phyloP scores from a whole-genome alignment of 2,888 invertebrate genomes.

The Mythimna pallens region DNA sequence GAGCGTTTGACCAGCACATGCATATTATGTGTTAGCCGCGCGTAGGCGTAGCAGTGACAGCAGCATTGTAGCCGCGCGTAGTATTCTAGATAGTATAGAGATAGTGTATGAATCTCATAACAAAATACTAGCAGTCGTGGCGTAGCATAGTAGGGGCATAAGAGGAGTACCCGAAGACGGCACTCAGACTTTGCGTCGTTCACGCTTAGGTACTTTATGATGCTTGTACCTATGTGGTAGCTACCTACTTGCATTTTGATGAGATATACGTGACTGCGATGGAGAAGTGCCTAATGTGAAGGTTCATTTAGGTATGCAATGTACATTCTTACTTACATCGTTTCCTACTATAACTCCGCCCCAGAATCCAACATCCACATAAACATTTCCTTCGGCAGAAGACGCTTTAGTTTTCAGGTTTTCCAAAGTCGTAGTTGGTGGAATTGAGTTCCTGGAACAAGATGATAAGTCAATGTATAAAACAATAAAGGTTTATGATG shows the following conservation, averaged over 20 bases:
- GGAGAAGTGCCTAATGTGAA: not conserved
- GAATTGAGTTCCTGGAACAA: constrained; percentile 92
- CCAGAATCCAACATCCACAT: constrained; percentile 94
- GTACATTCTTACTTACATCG: constrained; percentile 79
- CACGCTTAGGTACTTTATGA: too few relatives aligned
- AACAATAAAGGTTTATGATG: not conserved
- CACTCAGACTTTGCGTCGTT: not conserved
- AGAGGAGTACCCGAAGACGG: not conserved
- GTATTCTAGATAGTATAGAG: not conserved
- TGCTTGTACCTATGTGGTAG: too few relatives aligned
- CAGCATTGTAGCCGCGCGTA: not conserved
- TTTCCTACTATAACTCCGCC: constrained; percentile 94
- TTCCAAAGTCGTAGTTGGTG: constrained; percentile 92
- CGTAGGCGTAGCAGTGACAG: not conserved
- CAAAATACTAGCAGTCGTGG: not conserved
- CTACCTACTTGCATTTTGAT: not conserved
- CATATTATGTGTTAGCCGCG: not conserved
- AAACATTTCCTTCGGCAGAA: constrained; percentile 91
- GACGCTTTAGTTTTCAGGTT: constrained; percentile 91
- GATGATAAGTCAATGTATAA: not conserved
- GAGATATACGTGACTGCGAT: not conserved
- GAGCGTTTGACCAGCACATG: not conserved
- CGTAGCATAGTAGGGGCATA: not conserved
- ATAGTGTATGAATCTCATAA: not conserved
- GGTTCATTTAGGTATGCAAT: not conserved